These are phyloP conservation scores for Tineola bisselliella DNA, from an alignment of 2,888 invertebrate genomes.

Conservation along the genomic window DNA sequence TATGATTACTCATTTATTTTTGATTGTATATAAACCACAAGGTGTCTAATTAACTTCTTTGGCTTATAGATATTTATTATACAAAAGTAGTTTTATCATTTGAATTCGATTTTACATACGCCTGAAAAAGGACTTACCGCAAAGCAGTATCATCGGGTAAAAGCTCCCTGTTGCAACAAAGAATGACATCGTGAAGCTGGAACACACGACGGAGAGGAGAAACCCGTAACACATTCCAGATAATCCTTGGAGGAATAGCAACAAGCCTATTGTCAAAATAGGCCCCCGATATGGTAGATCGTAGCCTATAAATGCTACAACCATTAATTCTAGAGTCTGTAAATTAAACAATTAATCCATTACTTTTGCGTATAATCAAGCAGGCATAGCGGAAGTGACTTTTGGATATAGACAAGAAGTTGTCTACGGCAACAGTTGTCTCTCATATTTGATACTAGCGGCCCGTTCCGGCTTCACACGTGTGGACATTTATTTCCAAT, in stretches of 20 bases:
- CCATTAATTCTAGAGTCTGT: slow-evolving; percentile 65
- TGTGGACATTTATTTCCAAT: no score
- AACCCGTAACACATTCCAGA: slow-evolving; percentile 90
- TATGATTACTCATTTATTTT: no score
- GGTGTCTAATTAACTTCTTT: no score
- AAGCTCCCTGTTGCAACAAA: slow-evolving; percentile 88
- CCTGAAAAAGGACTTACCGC: slow-evolving; percentile 71
- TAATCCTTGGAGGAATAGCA: slow-evolving; percentile 77
- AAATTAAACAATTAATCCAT: slow-evolving; percentile 17
- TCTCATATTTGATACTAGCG: no score
- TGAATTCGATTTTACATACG: background rate
- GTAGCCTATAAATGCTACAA: slow-evolving; percentile 70
- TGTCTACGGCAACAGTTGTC: no score
- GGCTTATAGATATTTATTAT: no score
- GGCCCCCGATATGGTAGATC: slow-evolving; percentile 72
- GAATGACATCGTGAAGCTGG: slow-evolving; percentile 82
- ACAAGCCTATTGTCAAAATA: slow-evolving; percentile 63
- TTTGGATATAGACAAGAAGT: no score
- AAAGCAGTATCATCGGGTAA: slow-evolving; percentile 87
- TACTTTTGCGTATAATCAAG: no score
- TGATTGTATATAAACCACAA: no score
- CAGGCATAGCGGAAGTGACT: background rate
- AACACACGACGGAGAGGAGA: slow-evolving; percentile 81
- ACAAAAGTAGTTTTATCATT: no score
- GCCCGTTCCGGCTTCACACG: no score